Base-by-base conservation (phyloP, 2,888 invertebrate species). In the Dorcus hopei region DNA sequence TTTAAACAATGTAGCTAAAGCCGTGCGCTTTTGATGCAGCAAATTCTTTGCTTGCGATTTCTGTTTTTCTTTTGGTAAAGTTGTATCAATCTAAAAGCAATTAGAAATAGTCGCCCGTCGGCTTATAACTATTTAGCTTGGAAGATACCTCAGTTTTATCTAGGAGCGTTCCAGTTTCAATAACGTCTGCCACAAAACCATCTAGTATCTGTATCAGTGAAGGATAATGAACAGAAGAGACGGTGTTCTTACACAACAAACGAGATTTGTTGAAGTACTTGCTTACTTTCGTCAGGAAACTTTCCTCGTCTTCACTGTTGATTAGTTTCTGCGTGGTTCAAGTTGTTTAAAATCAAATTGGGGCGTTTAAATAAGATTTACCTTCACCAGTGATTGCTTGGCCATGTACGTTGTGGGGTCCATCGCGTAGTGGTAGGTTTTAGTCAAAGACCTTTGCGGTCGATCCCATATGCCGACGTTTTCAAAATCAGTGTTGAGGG, bases 1-100 rank as follows among this genome's bases (percentile, higher is more conserved):
- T 74, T 91, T 93, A 76, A 96, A 97, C 47, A 97, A 81, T 77
- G 95, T 94, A 0, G 92, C 85, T 1, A 97, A 78, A 0, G 90
- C 88, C 78, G 92, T 89, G 38, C 91, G 87, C 75, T 95, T 96
- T 70, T 91, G 90, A 70, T 91, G 90, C 3, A 94, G 81, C 52
- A 93, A 88, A 73, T 87, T 87, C 72, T 92, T 93, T 0, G 89
- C 90, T 75, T 88, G 87, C 0, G 91, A 85, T 61, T 87, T 88
- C 74, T 93, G 93, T 70, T 91, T 90, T 0, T 84, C 82, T 70
- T 89, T 87, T 0, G 87, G 81, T 2, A 85, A 71, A 9, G 81
- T 75, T 48, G 80, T 71, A 63, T 87, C 85, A 8, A 86, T 80
- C 85, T 85, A 63, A 53, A 70, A 72, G 47, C 9, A 53, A 51